Conservation (phyloP, 2,888 invertebrate species). For the Limulus polyphemus region DNA sequence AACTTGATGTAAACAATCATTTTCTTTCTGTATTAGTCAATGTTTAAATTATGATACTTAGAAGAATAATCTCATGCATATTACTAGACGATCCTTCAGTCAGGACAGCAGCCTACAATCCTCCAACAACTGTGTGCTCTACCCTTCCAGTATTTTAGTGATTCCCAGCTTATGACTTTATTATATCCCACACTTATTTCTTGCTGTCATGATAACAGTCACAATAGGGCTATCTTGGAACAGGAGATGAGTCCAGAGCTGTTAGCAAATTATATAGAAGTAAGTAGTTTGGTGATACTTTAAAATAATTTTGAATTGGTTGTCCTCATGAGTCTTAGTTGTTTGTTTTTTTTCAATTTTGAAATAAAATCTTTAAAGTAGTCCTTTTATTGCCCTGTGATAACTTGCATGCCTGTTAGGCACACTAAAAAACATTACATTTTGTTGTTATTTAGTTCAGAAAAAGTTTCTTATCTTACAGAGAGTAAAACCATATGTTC, state of each 20-base stretch:
- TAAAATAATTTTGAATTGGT: too few relatives aligned
- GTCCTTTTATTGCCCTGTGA: too few relatives aligned
- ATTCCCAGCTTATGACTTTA: constrained; percentile 52
- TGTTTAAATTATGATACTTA: background rate
- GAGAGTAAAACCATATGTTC: too few relatives aligned
- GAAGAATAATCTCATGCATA: background rate
- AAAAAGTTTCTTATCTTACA: too few relatives aligned
- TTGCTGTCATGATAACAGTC: constrained; percentile 50
- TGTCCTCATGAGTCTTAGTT: too few relatives aligned
- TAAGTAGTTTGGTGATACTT: constrained; percentile 20
- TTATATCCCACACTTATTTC: constrained; percentile 69
- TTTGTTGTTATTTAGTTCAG: background rate
- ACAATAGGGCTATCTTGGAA: constrained; percentile 60
- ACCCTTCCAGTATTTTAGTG: constrained; percentile 72
- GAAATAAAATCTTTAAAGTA: too few relatives aligned
- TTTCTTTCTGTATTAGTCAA: background rate
- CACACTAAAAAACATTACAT: background rate
- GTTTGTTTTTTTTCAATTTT: too few relatives aligned
- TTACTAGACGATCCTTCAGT: constrained; percentile 54
- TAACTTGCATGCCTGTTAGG: background rate
- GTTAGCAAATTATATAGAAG: constrained; percentile 39
- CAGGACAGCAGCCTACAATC: constrained; percentile 61
- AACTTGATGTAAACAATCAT: too few relatives aligned
- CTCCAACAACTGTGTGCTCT: constrained; percentile 69
- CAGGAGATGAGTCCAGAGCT: constrained; percentile 47